Percentiles rank a stretch among this genome's conserved stretches.
Conservation (phyloP, 2,113 vertebrate species). For the Sylvilagus bachmani region DNA sequence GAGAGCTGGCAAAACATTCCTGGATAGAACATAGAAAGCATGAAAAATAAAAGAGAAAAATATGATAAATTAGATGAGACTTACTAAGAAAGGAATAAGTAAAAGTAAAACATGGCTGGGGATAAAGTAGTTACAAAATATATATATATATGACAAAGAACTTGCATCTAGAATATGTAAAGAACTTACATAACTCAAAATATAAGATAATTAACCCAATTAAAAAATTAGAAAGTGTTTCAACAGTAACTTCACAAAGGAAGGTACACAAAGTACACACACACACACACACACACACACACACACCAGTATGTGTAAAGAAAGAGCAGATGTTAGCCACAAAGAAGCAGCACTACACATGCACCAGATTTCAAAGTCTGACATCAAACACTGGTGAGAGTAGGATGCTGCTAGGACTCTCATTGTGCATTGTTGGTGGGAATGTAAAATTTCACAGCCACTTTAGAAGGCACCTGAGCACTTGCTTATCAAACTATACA, state of each 20-base stretch:
- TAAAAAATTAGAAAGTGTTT: slow-evolving; percentile 24
- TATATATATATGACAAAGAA: background rate
- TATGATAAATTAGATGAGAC: background rate
- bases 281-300: background rate
- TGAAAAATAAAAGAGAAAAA: slow-evolving; percentile 9
- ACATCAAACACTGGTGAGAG: background rate
- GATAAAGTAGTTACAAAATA: slow-evolving; percentile 18
- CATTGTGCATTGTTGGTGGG: background rate
- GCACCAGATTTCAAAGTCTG: background rate
- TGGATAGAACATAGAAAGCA: slow-evolving; percentile 4
- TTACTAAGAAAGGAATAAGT: background rate
- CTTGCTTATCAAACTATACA: background rate
- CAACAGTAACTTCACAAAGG: background rate
- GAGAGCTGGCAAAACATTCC: background rate
- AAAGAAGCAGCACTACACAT: background rate
- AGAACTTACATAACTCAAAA: background rate
- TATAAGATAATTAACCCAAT: background rate
- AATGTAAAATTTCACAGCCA: background rate
- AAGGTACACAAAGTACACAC: background rate
- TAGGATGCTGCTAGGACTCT: background rate
- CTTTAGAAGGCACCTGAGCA: background rate
- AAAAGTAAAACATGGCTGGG: background rate
- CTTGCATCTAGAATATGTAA: background rate
- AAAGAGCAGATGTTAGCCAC: background rate
- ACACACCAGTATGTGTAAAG: background rate